Conservation (phyloP, 2,113 vertebrate species). For the Prunella fulvescens region DNA sequence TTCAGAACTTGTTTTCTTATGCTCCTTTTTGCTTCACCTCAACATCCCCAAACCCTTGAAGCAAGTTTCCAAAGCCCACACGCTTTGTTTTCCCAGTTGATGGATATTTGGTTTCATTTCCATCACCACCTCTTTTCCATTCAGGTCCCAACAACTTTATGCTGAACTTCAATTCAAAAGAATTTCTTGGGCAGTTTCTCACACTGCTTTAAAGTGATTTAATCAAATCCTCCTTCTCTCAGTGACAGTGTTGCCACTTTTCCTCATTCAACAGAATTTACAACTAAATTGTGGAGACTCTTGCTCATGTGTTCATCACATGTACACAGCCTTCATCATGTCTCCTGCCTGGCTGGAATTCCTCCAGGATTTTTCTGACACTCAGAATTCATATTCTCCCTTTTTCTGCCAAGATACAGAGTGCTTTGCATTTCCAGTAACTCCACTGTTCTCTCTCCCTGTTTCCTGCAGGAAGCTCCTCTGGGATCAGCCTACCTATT, state of each 20-base stretch:
- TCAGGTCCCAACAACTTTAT: not conserved
- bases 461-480: not conserved
- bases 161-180: not conserved
- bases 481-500: not conserved
- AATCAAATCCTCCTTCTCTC: not conserved
- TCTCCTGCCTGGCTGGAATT: not conserved
- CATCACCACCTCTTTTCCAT: not conserved
- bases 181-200: not conserved
- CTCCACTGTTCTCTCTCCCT: not conserved
- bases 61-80: not conserved
- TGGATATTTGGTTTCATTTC: not conserved
- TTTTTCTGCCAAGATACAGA: not conserved
- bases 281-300: not conserved
- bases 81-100: not conserved
- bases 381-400: not conserved
- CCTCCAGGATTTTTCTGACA: not conserved
- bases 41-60: not conserved
- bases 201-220: rapidly evolving
- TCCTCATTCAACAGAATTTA: not conserved
- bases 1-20: not conserved
- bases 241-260: not conserved
- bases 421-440: not conserved
- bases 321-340: rapidly evolving
- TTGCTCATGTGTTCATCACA: not conserved
- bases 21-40: not conserved